phyloP scores from a whole-genome alignment of 2,888 invertebrate genomes.

The Pyralis farinalis region DNA sequence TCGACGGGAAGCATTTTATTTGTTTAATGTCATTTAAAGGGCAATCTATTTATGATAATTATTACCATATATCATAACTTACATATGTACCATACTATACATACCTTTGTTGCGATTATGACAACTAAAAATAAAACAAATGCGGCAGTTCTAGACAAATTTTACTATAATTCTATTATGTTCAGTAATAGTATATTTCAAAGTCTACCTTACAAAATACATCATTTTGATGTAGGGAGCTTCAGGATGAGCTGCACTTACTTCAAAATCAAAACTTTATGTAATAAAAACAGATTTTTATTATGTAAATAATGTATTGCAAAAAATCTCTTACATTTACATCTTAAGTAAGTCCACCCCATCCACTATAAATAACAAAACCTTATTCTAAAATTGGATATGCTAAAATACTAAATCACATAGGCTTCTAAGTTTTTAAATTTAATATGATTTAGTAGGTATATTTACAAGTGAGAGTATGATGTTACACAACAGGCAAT shows the following conservation, averaged over 20 bases:
- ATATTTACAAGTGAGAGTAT: constrained; percentile 16
- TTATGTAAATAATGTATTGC: constrained; percentile 12
- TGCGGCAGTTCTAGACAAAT: constrained; percentile 29
- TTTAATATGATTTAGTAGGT: constrained; percentile 28
- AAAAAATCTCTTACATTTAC: constrained; percentile 14
- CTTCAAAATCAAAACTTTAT: constrained; percentile 19
- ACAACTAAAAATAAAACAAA: constrained; percentile 19
- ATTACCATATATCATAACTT: too few relatives aligned
- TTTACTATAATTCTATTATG: constrained; percentile 22
- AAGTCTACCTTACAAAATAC: constrained; percentile 46
- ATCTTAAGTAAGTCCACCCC: constrained; percentile 44
- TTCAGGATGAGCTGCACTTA: constrained; percentile 49
- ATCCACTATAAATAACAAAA: constrained; percentile 35
- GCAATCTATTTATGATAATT: too few relatives aligned
- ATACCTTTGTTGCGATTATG: too few relatives aligned
- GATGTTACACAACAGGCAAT: constrained; percentile 10
- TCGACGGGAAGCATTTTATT: too few relatives aligned
- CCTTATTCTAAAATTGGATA: constrained; percentile 38
- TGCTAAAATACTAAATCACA: constrained; percentile 55
- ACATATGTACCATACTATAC: too few relatives aligned
- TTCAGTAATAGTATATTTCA: constrained; percentile 29
- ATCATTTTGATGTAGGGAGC: constrained; percentile 47
- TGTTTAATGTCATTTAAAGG: too few relatives aligned
- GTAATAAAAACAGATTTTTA: constrained; percentile 11
- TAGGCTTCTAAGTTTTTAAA: constrained; percentile 35